Conservation (phyloP, 1,140 invertebrate genomes). For the Drosophila ficusphila region DNA sequence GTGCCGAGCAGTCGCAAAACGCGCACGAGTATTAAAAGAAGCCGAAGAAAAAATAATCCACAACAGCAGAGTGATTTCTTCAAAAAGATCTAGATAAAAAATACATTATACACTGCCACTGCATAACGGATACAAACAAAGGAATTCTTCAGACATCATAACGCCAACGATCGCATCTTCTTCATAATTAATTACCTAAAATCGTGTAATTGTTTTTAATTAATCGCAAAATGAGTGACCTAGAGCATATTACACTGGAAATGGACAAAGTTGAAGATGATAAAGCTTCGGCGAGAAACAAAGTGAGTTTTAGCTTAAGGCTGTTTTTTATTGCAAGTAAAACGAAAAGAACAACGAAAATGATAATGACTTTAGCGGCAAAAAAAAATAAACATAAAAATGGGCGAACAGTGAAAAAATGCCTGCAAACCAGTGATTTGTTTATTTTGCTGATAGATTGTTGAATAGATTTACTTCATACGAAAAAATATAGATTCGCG, state of each 20-base stretch:
- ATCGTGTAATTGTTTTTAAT: slow-evolving; percentile 28
- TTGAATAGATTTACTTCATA: neutral
- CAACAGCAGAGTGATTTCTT: slow-evolving; percentile 1
- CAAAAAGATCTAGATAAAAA: slow-evolving; percentile 26
- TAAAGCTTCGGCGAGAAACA: slow-evolving; percentile 33
- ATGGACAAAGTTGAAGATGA: slow-evolving; percentile 45
- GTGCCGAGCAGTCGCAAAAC: slow-evolving; percentile 50
- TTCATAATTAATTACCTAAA: slow-evolving; percentile 27
- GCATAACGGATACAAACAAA: slow-evolving; percentile 44
- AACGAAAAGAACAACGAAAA: too few species aligned
- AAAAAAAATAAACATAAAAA: neutral
- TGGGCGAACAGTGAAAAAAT: neutral
- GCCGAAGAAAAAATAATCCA: neutral
- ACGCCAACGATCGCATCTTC: slow-evolving; percentile 12
- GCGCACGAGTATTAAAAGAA: slow-evolving; percentile 50
- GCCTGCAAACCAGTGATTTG: slow-evolving; percentile 11
- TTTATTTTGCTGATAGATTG: slow-evolving; percentile 1
- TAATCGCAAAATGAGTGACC: slow-evolving; percentile 56
- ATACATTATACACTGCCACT: slow-evolving; percentile 3
- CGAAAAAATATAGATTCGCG: neutral
- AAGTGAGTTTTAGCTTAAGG: slow-evolving; percentile 45
- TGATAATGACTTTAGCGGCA: too few species aligned
- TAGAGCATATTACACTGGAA: slow-evolving; percentile 52
- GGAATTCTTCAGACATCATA: slow-evolving; percentile 15
- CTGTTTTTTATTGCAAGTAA: too few species aligned